A percentile compares a stretch with the other conserved stretches of the same genome.
Evolutionary conservation across 2,113 vertebrate species (phyloP).

Genomic region (Typhlomys cinereus): DNA sequence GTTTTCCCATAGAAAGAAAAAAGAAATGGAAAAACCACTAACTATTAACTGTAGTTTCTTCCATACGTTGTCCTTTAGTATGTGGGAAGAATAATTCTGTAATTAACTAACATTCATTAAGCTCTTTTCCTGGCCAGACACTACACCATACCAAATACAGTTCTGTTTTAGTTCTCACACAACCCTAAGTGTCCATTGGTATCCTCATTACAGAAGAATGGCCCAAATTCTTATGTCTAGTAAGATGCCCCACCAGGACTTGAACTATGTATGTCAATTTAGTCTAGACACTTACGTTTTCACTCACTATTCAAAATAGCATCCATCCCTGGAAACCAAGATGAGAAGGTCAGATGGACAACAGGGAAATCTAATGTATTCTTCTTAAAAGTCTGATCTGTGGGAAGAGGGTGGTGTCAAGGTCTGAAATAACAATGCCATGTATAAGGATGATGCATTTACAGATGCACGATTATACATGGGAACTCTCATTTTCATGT

Average conservation of each 20-base stretch:
- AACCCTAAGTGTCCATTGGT: not conserved
- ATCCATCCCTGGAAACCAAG: not conserved
- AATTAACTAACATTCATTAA: not conserved
- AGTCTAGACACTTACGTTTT: not conserved
- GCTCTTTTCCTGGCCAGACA: not conserved
- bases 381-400: not conserved
- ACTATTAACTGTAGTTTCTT: not conserved
- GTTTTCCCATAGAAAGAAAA: not conserved
- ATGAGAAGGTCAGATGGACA: not conserved
- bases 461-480: not conserved
- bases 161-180: not conserved
- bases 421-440: not conserved
- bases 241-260: not conserved
- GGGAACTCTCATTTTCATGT: conserved; percentile 4
- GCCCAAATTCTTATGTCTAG: not conserved
- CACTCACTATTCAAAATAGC: not conserved
- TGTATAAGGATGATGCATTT: not conserved
- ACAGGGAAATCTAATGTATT: not conserved
- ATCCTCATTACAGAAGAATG: not conserved
- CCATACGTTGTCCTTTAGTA: not conserved
- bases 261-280: not conserved
- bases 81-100: not conserved
- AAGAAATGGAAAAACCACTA: not conserved
- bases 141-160: not conserved
- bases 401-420: not conserved